A percentile compares a stretch with the other conserved stretches of the same genome.
phyloP scores from a whole-genome alignment of 2,797 vertebrate species.

The Spea hammondii region DNA sequence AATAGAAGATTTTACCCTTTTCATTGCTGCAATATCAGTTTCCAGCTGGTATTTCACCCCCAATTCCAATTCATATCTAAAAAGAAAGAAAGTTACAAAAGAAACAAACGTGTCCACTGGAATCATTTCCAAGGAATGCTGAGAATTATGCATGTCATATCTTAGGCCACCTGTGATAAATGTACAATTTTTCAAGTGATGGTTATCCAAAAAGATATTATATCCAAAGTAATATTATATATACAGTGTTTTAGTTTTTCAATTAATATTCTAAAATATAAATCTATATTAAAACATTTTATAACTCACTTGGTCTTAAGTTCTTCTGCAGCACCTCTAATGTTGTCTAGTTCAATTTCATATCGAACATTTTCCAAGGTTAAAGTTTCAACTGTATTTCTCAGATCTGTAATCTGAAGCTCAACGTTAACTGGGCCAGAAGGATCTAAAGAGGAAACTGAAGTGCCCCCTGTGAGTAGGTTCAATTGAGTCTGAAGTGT shows the following conservation, averaged over 20 bases:
- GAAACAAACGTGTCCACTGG: too few relatives aligned
- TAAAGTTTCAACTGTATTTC: constrained; percentile 59
- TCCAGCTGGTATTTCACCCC: constrained; percentile 67
- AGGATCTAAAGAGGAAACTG: constrained; percentile 53
- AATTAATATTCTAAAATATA: neutral
- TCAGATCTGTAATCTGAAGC: constrained; percentile 61
- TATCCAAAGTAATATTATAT: neutral
- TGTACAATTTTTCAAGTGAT: too few relatives aligned
- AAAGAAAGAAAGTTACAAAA: constrained; percentile 4
- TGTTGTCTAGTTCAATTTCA: constrained; percentile 66
- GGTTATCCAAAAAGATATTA: too few relatives aligned
- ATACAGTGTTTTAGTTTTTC: too few relatives aligned
- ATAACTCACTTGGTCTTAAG: constrained; percentile 64
- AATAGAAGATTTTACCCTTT: constrained; percentile 56
- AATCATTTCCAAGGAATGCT: too few relatives aligned
- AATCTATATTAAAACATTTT: neutral
- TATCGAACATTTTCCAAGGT: constrained; percentile 64
- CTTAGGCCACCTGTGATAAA: too few relatives aligned
- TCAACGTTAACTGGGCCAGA: constrained; percentile 60
- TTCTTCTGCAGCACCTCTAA: constrained; percentile 64
- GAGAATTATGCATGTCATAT: too few relatives aligned
- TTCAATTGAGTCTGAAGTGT: constrained; percentile 63
- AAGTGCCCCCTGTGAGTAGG: constrained; percentile 61
- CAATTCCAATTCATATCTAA: constrained; percentile 65
- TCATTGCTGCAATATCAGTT: constrained; percentile 64